A percentile compares a stretch with the other conserved stretches of the same genome.
Conservation (phyloP, 2,797 vertebrate genomes). For the Brotula barbata region DNA sequence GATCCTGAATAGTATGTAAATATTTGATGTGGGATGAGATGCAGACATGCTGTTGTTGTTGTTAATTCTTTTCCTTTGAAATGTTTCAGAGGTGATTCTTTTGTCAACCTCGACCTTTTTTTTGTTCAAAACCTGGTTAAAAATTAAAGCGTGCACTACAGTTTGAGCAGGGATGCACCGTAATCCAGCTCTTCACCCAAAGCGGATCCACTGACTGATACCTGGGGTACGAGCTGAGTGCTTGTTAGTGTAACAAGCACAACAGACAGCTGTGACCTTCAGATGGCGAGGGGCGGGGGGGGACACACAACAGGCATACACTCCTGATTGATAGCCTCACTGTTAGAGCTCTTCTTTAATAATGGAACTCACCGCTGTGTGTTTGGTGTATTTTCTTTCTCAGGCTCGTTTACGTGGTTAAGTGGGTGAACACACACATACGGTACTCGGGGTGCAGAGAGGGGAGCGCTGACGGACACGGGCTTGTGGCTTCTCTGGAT, state of each 20-base stretch:
- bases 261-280: constrained; percentile 58
- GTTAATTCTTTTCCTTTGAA: neutral
- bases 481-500: no score
- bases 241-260: constrained; percentile 63
- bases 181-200: constrained; percentile 17
- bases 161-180: neutral
- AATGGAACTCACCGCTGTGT: constrained; percentile 52
- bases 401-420: neutral
- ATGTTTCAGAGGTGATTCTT: neutral
- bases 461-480: no score
- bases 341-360: constrained; percentile 46
- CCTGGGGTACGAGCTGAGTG: constrained; percentile 29
- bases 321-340: constrained; percentile 41
- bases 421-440: neutral
- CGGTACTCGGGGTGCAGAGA: no score
- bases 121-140: constrained; percentile 17
- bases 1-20: no score
- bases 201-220: constrained; percentile 29
- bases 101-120: neutral
- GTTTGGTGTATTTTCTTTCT: constrained; percentile 36
- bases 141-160: constrained; percentile 18
- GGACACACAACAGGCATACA: constrained; percentile 5
- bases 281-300: constrained; percentile 22
- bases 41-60: no score
- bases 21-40: no score